Evolutionary conservation across 2,797 vertebrate genomes (phyloP).

Genomic region (Sebastes oblongus): DNA sequence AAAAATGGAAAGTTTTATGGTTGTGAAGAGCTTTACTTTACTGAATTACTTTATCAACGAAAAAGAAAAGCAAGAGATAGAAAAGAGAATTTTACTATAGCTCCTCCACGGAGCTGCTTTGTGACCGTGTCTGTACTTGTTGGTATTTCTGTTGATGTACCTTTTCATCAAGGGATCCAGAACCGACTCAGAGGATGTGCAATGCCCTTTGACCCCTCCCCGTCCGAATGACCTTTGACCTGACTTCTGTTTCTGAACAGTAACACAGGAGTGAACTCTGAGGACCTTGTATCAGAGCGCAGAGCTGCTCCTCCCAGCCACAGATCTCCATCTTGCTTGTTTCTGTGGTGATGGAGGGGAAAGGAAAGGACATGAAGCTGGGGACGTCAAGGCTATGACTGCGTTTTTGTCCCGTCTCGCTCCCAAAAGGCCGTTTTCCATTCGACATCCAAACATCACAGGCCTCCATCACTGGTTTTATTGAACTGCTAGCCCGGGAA

Average conservation of each 20-base stretch:
- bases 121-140: constrained; percentile 74
- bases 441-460: constrained; percentile 62
- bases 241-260: constrained; percentile 37
- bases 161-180: constrained; percentile 50
- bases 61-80: constrained; percentile 69
- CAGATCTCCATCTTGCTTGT: constrained; percentile 38
- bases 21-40: constrained; percentile 84
- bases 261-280: constrained; percentile 41
- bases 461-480: constrained; percentile 71
- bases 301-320: constrained; percentile 38
- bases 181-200: constrained; percentile 56
- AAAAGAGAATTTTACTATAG: constrained; percentile 62
- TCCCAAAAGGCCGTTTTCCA: constrained; percentile 50
- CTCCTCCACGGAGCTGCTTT: constrained; percentile 64
- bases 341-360: constrained; percentile 35
- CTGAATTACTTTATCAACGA: constrained; percentile 68
- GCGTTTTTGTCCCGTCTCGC: constrained; percentile 51
- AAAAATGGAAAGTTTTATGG: constrained; percentile 74
- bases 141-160: constrained; percentile 66
- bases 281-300: constrained; percentile 34
- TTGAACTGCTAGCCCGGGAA: constrained; percentile 81
- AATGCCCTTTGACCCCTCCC: constrained; percentile 54
- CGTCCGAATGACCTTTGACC: constrained; percentile 17
- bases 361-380: constrained; percentile 41
- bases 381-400: constrained; percentile 45